Base-by-base conservation (phyloP, 2,888 invertebrate genomes). In the Drosophila emarginata region DNA sequence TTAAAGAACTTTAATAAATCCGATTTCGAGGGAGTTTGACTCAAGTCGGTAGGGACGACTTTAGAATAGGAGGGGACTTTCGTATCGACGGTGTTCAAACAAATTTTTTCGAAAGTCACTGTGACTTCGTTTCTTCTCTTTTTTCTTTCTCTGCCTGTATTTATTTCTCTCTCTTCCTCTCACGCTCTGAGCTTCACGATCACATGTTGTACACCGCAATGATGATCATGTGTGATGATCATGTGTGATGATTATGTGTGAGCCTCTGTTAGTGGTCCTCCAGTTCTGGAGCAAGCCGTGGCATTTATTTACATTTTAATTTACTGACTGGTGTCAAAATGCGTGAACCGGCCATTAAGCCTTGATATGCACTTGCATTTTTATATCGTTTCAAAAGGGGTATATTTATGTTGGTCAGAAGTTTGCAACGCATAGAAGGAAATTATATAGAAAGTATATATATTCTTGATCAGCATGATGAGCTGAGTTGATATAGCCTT, bases 321-420 rank as follows among this genome's bases (percentile, higher is more conserved):
- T 71, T 74, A 64, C 65, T 64, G 74, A 63, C 69, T 77, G 81
- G 67, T 79, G 79, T 79, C 79, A 79, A 78, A 76, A 73, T 70
- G 80, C 78, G 67, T 63, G 64, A 79, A 60, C 66, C 72, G 61
- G 61, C 54, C 72, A 72, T 72, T 72, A 72, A 66, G 58, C 66
- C 58, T 72, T 65, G 72, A 72, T 72, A 59, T 54, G 71, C 23
- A 54, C 32, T 36, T 71, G 65, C 71, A 64, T 56, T 60, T 61
- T 51, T n/a, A n/a, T n/a, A n/a, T n/a, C n/a, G n/a, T n/a, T n/a
- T n/a, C n/a, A n/a, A n/a, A n/a, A n/a, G n/a, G n/a, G n/a, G n/a
- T n/a, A n/a, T n/a, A n/a, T n/a, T n/a, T n/a, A n/a, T n/a, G n/a
- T n/a, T n/a, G n/a, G n/a, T n/a, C n/a, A n/a, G n/a, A n/a, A n/a